Evolutionary conservation across 2,113 vertebrate species (phyloP), one percentile per base, ranked within the genome.

Genomic region (Pseudolaguvia tuberculata): DNA sequence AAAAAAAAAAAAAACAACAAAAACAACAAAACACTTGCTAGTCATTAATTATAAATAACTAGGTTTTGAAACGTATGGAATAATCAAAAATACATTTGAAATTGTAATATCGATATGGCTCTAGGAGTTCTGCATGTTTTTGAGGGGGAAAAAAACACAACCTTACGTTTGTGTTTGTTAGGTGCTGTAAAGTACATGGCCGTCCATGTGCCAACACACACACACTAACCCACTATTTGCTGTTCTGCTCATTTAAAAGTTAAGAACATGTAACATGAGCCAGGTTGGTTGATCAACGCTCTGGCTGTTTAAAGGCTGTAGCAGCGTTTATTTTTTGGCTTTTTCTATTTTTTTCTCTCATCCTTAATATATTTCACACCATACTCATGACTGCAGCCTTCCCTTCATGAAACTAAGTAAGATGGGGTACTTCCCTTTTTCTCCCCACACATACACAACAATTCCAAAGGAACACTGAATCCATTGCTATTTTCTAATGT

Each of bases 281-380:
- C 87, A 83, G 85, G 78, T 59, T 70, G 75, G 89, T 88, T 85
- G 39, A 83, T 58, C 81, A 84, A 81, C 76, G 78, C 83, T 84
- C 85, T 73, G 87, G 86, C 84, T 85, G 79, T 79, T 83, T 68
- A 75, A 85, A 88, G 80, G 79, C 79, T 82, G 76, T 88, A 90
- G 90, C 89, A 90, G 88, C 88, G 89, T 88, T 88, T 90, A 85
- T 88, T 86, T 77, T 79, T 79, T 48, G 78, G 68, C 84, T 81
- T 82, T 86, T 75, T 75, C 70, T 83, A 68, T 77, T 70, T 85
- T 79, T 78, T 80, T 70, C 48, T 56, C 66, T 72, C 31, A 42
- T 42, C 9, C 78, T 73, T 50, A 4, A 17, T 17, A 50, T 2
- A 4, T 71, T 47, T 56, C 53, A n/a, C 58, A 50, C 23, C 15